A percentile compares a stretch with the other conserved stretches of the same genome.
Evolutionary conservation across 2,888 invertebrate genomes (phyloP).

Genomic region (Melinaea menophilus): DNA sequence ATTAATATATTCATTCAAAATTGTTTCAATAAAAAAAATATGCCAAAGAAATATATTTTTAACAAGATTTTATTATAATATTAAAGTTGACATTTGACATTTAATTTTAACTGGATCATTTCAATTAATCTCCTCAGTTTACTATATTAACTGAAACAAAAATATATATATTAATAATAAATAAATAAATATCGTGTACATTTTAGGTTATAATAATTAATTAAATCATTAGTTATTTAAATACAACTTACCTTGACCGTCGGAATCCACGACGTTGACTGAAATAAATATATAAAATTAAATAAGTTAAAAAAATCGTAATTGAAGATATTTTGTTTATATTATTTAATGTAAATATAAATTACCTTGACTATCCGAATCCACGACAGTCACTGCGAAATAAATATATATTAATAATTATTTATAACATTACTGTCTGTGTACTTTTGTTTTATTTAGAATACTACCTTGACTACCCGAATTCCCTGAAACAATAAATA

Average conservation of each 20-base stretch:
- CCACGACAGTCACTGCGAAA: constrained; percentile 29
- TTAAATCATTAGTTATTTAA: neutral
- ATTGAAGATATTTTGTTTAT: neutral
- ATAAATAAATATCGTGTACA: neutral
- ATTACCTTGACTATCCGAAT: constrained; percentile 39
- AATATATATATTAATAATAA: neutral
- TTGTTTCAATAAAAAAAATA: too few species aligned
- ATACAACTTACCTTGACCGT: constrained; percentile 29
- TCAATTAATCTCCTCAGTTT: constrained; percentile 6
- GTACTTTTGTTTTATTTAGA: too few species aligned
- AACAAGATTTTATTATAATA: too few species aligned
- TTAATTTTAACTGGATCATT: too few species aligned
- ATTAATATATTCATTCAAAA: too few species aligned
- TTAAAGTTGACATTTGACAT: too few species aligned
- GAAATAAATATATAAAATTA: constrained; percentile 19
- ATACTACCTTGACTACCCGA: too few species aligned
- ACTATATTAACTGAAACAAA: constrained; percentile 33
- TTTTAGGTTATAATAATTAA: neutral
- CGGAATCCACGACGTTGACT: constrained; percentile 34
- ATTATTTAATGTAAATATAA: constrained; percentile 7
- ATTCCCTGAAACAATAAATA: too few species aligned
- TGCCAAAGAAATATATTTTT: too few species aligned
- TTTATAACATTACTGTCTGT: too few species aligned
- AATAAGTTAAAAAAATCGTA: constrained; percentile 1
- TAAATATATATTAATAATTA: neutral